Evolutionary conservation across 1,140 invertebrate species (phyloP), one percentile per base, ranked within the genome.

Genomic region (Varroa destructor): DNA sequence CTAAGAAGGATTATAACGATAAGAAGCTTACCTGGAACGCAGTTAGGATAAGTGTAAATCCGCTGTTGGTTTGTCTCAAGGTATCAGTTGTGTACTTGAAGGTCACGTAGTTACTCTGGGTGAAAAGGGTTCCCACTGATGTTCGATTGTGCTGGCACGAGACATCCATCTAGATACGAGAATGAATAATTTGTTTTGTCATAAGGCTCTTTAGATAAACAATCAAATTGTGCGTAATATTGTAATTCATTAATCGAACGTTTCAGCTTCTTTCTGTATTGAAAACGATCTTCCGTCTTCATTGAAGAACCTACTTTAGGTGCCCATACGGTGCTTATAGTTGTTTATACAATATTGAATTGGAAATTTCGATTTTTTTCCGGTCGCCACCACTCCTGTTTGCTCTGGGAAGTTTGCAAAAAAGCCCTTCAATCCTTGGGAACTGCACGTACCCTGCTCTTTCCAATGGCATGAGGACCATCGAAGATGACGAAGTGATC

Each of bases 401-500:
- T 25, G 25, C 25, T 25, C 25, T 25, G 25, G 25, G 25, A 25
- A 25, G 25, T 25, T 25, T 25, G 25, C 25, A 25, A 25, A 25
- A 25, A 25, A 25, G 25, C 25, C 25, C 25, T 25, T 25, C 25
- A 25, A 25, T 25, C 25, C 25, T 25, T 25, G 25, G 25, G 25
- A 25, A 25, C 25, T 25, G 25, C 25, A 25, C 25, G 25, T 58
- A 93, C 91, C 87, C 91, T 91, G 75, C 88, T 87, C 74, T 84
- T 87, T 55, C 88, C 88, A 43, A 89, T 89, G 43, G 88, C 88
- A 77, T 93, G 89, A 12, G 89, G 90, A 6, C 91, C 91, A 82
- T 94, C 91, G 78, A 89, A 94, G 76, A 94, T 90, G 77, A 87
- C 89, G 12, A 94, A 84, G 80, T 93, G 90, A 81, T 94, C 91